These are phyloP conservation scores for Sebastes taczanowskii DNA, from an alignment of 2,797 vertebrate species.

Conservation along the genomic window DNA sequence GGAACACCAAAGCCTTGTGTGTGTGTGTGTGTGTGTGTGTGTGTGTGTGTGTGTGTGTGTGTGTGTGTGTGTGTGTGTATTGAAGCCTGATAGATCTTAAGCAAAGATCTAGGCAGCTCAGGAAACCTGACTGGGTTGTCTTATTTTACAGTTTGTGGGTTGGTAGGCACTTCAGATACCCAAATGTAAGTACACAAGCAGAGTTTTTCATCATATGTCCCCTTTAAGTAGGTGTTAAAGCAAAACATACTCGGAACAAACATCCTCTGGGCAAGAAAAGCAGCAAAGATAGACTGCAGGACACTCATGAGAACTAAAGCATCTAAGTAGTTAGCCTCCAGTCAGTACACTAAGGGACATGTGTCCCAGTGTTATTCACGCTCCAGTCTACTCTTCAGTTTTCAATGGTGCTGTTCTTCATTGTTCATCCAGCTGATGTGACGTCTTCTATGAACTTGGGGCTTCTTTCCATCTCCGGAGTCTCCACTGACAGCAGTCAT, in stretches of 20 bases:
- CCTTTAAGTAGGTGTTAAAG: background rate
- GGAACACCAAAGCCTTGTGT: no score
- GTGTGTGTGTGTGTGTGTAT: no score
- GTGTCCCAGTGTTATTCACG: background rate
- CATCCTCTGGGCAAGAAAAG: background rate
- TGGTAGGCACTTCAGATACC: no score
- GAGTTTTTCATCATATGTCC: no score
- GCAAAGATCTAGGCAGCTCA: no score
- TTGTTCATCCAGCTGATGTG: background rate
- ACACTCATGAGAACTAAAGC: background rate
- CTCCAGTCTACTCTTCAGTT: background rate
- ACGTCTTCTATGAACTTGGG: background rate
- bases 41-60: no score
- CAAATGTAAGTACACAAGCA: no score
- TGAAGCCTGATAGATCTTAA: no score
- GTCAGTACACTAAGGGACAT: background rate
- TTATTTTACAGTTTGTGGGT: no score
- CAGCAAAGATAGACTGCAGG: background rate
- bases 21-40: no score
- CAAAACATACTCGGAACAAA: background rate
- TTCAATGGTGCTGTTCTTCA: background rate
- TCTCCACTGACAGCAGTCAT: constrained; percentile 49
- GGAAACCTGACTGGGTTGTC: no score
- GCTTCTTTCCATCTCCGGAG: background rate
- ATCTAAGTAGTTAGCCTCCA: background rate